Evolutionary conservation across 2,113 vertebrate species (phyloP), one percentile per base, ranked within the genome.

Genomic region (Pandion haliaetus): DNA sequence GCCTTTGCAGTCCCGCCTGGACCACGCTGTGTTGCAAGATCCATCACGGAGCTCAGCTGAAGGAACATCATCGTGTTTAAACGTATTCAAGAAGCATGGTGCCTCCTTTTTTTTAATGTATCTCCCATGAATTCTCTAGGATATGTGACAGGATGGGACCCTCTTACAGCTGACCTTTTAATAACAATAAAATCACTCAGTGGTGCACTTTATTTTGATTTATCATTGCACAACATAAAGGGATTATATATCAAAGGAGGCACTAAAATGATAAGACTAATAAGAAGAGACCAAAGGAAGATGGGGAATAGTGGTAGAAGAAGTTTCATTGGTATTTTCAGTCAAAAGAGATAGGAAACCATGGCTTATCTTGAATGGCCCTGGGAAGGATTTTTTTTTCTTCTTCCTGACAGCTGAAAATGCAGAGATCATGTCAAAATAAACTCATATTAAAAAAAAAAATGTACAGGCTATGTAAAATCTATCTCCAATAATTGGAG

Each of bases 191-290:
- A 97, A 96, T 87, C 91, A 70, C 50, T 95, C 93, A 47, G 70
- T 2, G n/a, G n/a, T 87, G 84, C 83, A 85, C 70, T 95, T 93
- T 97, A 91, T 94, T 96, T 95, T 97, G 93, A 96, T 97, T 97
- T 95, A 95, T 94, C 74, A 62, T 82, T 66, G 74, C 83, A 54
- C 74, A 86, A 80, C 84, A 89, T 93, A 95, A 94, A 97, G 82
- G 89, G 89, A 70, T 91, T 93, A 85, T 95, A 88, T 96, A 96
- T 95, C 94, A 97, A 91, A 97, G 73, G 81, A 77, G 81, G 73
- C 70, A 94, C 86, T 95, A 94, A 95, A 94, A 94, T 80, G 95
- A 91, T 97, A 95, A 95, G 93, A 57, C 66, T 95, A 95, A 95
- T 93, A 93, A 89, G 88, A 95, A 54, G 66, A 95, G 78, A 90